Percentiles rank a stretch among this genome's conserved stretches.
phyloP scores from a whole-genome alignment of 2,113 vertebrate genomes.

The zebrafish (Danio rerio) region GRCz12tu NC_133198.1:45607501-45608000 shows the following conservation, averaged over 20 bases:
- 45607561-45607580: conserved; percentile 72
- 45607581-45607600: conserved; percentile 68
- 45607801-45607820: no score
- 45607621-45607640: background rate
- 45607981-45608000: no score
- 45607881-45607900: no score
- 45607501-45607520: conserved; percentile 95
- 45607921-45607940: no score
- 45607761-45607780: no score
- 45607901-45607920: no score
- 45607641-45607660: background rate
- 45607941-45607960: no score
- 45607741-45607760: background rate
- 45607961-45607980: no score
- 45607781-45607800: no score
- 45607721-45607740: conserved; percentile 5
- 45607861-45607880: no score
- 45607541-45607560: conserved; percentile 79
- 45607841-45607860: no score
- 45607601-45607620: conserved; percentile 44
- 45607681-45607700: background rate
- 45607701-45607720: background rate
- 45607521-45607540: conserved; percentile 91
- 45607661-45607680: background rate
- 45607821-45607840: background rate